Percentiles rank a stretch among this genome's conserved stretches.
phyloP scores from a whole-genome alignment of 2,797 vertebrate genomes.

The Octomys mimax region DNA sequence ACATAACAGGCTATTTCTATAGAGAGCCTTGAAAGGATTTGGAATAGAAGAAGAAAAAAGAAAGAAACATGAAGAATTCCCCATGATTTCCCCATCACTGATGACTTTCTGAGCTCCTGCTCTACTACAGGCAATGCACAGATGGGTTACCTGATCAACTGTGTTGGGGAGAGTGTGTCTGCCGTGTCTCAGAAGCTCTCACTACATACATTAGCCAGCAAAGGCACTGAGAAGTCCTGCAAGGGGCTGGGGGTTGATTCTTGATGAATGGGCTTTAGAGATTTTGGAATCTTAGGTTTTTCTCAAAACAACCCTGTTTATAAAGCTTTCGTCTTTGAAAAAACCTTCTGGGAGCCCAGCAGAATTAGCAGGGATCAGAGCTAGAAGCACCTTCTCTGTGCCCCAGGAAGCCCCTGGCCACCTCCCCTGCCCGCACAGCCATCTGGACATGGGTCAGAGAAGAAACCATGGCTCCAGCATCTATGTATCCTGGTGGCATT shows the following conservation, averaged over 20 bases:
- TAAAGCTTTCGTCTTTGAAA: neutral
- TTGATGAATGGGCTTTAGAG: neutral
- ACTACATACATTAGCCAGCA: neutral
- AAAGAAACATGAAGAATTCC: neutral
- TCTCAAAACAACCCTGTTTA: neutral
- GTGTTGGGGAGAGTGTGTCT: neutral
- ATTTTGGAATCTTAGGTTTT: neutral
- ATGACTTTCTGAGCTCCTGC: neutral
- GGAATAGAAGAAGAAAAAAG: neutral
- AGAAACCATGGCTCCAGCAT: accelerated
- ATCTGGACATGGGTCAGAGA: neutral
- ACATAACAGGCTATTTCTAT: neutral
- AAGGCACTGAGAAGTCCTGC: conserved; percentile 1
- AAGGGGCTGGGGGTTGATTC: neutral
- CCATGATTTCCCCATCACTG: too few species aligned
- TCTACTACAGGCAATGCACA: neutral
- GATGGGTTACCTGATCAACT: neutral
- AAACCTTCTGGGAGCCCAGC: neutral
- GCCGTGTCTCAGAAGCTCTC: neutral
- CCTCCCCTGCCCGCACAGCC: neutral
- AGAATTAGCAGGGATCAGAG: neutral
- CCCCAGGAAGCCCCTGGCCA: neutral
- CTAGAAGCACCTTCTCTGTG: neutral
- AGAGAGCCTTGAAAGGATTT: neutral
- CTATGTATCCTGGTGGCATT: conserved; percentile 7